Conservation (phyloP, 2,797 vertebrate genomes). For the Tenualosa thibaudeaui region DNA sequence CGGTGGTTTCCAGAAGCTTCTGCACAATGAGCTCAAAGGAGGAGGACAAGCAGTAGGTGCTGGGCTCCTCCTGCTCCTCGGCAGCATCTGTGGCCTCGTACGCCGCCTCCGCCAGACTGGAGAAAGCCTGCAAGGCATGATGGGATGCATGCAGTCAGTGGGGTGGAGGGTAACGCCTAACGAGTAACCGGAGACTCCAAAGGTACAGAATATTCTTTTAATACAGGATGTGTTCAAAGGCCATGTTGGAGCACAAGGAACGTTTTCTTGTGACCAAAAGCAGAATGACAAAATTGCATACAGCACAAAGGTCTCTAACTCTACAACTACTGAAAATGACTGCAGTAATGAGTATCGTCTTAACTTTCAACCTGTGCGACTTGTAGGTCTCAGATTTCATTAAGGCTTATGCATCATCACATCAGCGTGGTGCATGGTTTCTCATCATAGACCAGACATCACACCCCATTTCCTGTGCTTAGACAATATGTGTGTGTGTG, state of each 20-base stretch:
- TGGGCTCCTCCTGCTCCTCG: conserved; percentile 94
- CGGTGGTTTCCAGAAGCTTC: conserved; percentile 96
- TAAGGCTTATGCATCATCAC: conserved; percentile 41
- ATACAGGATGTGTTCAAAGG: too few species aligned
- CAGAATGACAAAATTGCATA: too few species aligned
- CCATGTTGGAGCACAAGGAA: too few species aligned
- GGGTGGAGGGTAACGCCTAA: background rate
- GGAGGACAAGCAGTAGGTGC: conserved; percentile 94
- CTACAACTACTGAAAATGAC: background rate
- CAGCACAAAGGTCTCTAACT: background rate
- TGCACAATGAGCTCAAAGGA: conserved; percentile 97
- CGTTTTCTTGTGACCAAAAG: background rate
- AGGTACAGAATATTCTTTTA: too few species aligned
- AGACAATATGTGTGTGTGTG: background rate
- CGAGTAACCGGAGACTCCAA: background rate
- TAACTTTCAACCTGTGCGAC: background rate
- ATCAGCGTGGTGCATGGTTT: conserved; percentile 59
- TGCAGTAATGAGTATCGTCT: background rate
- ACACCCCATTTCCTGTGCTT: too few species aligned
- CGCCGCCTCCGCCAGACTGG: conserved; percentile 95
- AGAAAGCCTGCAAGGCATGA: conserved; percentile 82
- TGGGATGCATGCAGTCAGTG: background rate
- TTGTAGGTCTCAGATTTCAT: conserved; percentile 48
- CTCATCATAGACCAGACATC: conserved; percentile 49
- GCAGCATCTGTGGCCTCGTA: conserved; percentile 95